phyloP scores from a whole-genome alignment of 1,140 invertebrate species.

The Thaumetopoea pityocampa region DNA sequence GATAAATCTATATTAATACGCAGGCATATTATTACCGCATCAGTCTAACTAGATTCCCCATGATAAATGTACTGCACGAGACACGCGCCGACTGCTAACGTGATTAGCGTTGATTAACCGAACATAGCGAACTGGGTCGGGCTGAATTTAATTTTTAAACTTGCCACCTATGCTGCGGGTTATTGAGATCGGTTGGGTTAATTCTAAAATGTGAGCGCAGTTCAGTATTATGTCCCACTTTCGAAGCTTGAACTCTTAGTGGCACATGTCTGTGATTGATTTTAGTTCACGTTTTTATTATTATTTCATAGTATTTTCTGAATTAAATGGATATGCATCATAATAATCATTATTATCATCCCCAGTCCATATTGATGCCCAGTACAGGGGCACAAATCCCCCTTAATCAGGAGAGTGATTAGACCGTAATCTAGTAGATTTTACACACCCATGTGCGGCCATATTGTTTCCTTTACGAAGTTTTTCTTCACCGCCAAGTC shows the following conservation, averaged over 20 bases:
- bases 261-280: not conserved
- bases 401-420: too few species aligned
- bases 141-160: constrained; percentile 39
- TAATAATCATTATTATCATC: too few species aligned
- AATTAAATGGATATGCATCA: too few species aligned
- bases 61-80: constrained; percentile 38
- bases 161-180: constrained; percentile 11
- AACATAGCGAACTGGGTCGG: constrained; percentile 39
- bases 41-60: constrained; percentile 30
- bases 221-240: too few species aligned
- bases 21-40: constrained; percentile 11
- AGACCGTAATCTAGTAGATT: too few species aligned
- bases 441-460: too few species aligned
- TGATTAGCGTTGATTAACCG: constrained; percentile 47
- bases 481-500: too few species aligned
- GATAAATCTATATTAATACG: constrained; percentile 4
- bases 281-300: too few species aligned
- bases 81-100: constrained; percentile 33
- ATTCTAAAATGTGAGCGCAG: constrained; percentile 1
- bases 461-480: too few species aligned
- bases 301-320: too few species aligned
- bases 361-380: too few species aligned
- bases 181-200: constrained; percentile 2
- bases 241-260: not conserved
- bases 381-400: too few species aligned